Evolutionary conservation across 2,797 vertebrate genomes (phyloP), one percentile per base, ranked within the genome.

Genomic region (Hippopotamyrus pictus): DNA sequence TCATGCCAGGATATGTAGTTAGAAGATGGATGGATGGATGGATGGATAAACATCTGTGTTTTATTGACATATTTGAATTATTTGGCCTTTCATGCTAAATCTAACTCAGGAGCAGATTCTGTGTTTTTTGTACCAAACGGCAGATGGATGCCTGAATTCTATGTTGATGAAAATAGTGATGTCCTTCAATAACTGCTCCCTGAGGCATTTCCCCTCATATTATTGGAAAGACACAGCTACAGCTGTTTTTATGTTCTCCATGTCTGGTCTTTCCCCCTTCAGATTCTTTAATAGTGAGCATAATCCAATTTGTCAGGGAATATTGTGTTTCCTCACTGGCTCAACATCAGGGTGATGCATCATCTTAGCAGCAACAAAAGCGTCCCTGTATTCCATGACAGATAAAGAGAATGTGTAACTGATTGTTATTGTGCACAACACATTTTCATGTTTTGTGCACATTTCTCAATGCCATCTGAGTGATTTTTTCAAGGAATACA

Each of bases 131-230:
- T 84, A 53, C 59, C 37, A 22, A 54, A 37, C 88, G 29, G 62
- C 79, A 89, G 88, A 89, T 54, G 54, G 88, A 37, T 46, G 76
- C 76, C 22, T 57, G 79, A 48, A 59, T 84, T 84, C 51, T 89
- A 62, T 89, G 76, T 48, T 89, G 76, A 89, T 89, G 88, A 59
- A 89, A 84, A 76, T 83, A 48, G 73, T 84, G 88, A 89, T 84
- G 54, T 62, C 76, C 76, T 84, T 59, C 53, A 84, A 50, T 59
- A 89, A 84, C 51, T 89, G 76, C n/a, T 84, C 88, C 53, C 76
- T 5, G 44, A 46, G 41, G 76, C 76, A 84, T 89, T 83, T 37
- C n/a, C 76, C 76, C 53, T 84, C 33, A 19, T 53, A 59, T 89
- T 79, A 89, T 46, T 59, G 53, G 44, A 84, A 62, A 84, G 33